phyloP scores from a whole-genome alignment of 2,113 vertebrate genomes.

The Shinisaurus crocodilurus region DNA sequence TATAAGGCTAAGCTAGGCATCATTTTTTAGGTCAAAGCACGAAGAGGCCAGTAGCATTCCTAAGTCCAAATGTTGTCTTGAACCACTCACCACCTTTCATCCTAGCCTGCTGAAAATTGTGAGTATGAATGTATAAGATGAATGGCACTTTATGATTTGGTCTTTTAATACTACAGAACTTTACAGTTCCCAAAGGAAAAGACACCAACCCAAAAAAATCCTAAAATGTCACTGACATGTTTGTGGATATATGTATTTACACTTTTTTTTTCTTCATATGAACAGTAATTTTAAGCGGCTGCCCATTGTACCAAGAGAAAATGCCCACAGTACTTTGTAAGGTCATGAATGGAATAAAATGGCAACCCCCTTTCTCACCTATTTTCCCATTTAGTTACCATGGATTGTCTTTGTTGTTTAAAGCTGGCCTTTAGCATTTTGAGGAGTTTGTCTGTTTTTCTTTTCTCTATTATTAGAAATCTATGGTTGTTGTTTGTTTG shows the following conservation, averaged over 20 bases:
- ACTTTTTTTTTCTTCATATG: not conserved
- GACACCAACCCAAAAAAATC: not conserved
- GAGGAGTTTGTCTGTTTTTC: constrained; percentile 55
- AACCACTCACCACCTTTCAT: too few relatives aligned
- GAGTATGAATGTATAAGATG: not conserved
- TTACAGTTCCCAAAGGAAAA: not conserved
- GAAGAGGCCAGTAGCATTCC: too few relatives aligned
- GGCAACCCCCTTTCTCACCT: constrained; percentile 23
- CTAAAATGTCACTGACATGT: fast-evolving
- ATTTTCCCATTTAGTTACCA: constrained; percentile 42
- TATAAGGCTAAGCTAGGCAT: not conserved
- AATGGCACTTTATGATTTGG: not conserved
- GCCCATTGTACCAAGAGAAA: constrained; percentile 19
- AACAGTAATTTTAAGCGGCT: not conserved
- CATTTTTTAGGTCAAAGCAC: not conserved
- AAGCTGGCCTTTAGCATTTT: constrained; percentile 60
- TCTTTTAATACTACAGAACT: not conserved
- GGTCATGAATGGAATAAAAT: constrained; percentile 1
- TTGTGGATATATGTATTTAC: not conserved
- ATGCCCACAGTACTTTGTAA: constrained; percentile 17
- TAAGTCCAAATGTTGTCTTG: not conserved
- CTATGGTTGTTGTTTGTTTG: constrained; percentile 4
- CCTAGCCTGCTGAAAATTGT: not conserved
- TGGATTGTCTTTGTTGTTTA: constrained; percentile 50
- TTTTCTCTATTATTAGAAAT: constrained; percentile 57